Conservation (phyloP, 2,888 invertebrate genomes). For the Dermolepida albohirtum region DNA sequence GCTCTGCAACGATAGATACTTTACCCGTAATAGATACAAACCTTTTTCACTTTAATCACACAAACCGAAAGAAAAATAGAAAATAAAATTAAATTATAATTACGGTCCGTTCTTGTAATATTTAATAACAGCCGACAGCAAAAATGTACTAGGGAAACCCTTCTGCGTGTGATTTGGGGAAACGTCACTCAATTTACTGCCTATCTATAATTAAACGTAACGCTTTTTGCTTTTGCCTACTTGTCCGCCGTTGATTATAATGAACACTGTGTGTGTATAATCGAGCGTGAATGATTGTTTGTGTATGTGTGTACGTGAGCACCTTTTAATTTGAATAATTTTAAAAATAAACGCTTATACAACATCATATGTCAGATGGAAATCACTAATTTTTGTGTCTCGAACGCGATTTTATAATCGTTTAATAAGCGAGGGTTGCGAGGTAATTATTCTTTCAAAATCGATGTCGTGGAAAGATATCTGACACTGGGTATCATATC, state of each 20-base stretch:
- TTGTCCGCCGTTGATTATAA: neutral
- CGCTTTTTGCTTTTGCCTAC: constrained; percentile 6
- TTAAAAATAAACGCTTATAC: constrained; percentile 5
- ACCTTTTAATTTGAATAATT: constrained; percentile 15
- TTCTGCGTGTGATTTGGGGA: constrained; percentile 18
- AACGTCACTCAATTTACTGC: constrained; percentile 20
- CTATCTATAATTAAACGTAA: constrained; percentile 23
- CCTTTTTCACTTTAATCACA: no score
- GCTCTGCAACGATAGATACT: no score
- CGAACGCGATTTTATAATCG: constrained; percentile 49
- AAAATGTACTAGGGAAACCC: constrained; percentile 10
- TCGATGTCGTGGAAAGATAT: constrained; percentile 28
- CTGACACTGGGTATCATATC: neutral
- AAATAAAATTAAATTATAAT: constrained; percentile 1
- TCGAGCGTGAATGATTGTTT: neutral
- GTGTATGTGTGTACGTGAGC: neutral
- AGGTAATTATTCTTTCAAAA: constrained; percentile 48
- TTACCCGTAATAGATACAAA: no score
- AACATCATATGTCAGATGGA: constrained; percentile 47
- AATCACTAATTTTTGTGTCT: constrained; percentile 52
- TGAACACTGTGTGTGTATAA: neutral
- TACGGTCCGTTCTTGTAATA: constrained; percentile 3
- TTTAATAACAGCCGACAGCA: constrained; percentile 14
- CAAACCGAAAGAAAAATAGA: no score
- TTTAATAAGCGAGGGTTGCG: constrained; percentile 49